Conservation (phyloP, 2,797 vertebrate genomes). For the Malacoraja senta region DNA sequence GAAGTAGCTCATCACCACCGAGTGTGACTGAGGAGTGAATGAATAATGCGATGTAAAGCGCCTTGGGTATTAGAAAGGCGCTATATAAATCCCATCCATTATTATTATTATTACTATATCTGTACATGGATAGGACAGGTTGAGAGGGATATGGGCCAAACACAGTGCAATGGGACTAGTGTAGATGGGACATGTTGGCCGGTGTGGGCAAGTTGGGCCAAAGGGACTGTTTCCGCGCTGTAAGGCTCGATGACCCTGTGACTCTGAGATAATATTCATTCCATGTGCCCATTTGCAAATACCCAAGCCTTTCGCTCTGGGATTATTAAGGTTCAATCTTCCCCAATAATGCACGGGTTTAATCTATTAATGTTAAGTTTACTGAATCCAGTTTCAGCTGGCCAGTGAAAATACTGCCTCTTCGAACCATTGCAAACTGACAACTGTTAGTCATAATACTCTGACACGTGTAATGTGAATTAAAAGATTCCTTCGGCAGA, state of each 20-base stretch:
- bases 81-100: too few relatives aligned
- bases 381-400: background rate
- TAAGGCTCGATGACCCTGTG: background rate
- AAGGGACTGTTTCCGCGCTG: too few relatives aligned
- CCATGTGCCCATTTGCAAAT: background rate
- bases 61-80: too few relatives aligned
- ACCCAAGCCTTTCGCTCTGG: background rate
- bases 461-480: slow-evolving; percentile 56
- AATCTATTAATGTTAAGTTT: background rate
- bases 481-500: slow-evolving; percentile 51
- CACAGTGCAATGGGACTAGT: too few relatives aligned
- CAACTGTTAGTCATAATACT: slow-evolving; percentile 57
- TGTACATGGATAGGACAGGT: too few relatives aligned
- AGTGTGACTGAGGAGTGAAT: too few relatives aligned
- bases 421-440: slow-evolving; percentile 55
- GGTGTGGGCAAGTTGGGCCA: too few relatives aligned
- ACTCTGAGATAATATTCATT: background rate
- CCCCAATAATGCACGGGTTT: background rate
- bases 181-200: too few relatives aligned
- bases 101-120: too few relatives aligned
- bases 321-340: background rate
- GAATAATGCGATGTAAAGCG: too few relatives aligned
- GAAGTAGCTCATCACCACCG: too few relatives aligned
- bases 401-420: slow-evolving; percentile 20
- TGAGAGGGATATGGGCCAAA: too few relatives aligned